These are phyloP conservation scores for Oligia fasciuncula DNA, from an alignment of 2,888 invertebrate genomes.

Conservation along the genomic window DNA sequence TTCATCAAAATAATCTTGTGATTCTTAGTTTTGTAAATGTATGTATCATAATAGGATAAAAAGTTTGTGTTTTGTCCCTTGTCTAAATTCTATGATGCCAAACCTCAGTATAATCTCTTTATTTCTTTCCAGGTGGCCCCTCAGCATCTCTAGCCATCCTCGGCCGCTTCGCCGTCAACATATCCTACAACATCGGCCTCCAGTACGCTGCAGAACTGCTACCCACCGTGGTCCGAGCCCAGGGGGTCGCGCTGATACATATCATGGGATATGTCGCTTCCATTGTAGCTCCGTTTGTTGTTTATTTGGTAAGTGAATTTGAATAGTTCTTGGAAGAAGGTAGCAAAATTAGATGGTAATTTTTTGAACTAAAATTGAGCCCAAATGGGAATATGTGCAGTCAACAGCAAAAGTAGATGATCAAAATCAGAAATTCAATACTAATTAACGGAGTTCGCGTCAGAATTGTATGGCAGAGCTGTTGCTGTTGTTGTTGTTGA, in stretches of 20 bases:
- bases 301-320: conserved; percentile 92
- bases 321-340: no score
- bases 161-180: conserved; percentile 96
- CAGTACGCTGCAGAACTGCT: conserved; percentile 97
- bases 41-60: no score
- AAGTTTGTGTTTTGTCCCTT: no score
- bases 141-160: conserved; percentile 94
- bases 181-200: conserved; percentile 96
- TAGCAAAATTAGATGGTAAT: no score
- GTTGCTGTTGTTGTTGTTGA: no score
- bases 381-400: no score
- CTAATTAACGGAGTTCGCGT: no score
- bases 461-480: no score
- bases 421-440: no score
- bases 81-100: no score
- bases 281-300: conserved; percentile 95
- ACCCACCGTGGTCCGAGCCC: conserved; percentile 96
- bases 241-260: conserved; percentile 96
- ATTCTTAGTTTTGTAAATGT: background rate
- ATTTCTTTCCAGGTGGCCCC: conserved; percentile 90
- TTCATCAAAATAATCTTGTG: background rate
- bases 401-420: no score
- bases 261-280: conserved; percentile 97
- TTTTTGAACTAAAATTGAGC: no score
- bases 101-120: background rate